A percentile compares a stretch with the other conserved stretches of the same genome.
Conservation (phyloP, 2,888 invertebrate species). For the Spisula solida region DNA sequence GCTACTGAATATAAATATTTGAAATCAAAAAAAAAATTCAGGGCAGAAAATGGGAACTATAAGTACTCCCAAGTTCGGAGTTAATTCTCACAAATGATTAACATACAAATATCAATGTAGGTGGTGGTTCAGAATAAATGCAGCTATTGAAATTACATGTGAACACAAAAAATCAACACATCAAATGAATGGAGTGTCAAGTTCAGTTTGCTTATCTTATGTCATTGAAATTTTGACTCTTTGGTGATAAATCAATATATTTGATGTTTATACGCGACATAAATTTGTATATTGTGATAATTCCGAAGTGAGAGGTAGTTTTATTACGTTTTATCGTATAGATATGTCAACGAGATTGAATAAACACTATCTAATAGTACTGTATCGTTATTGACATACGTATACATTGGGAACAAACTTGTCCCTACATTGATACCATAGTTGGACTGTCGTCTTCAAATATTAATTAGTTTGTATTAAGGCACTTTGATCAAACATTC, state of each 20-base stretch:
- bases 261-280: background rate
- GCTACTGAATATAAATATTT: too few species aligned
- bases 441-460: background rate
- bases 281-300: constrained; percentile 9
- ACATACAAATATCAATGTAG: background rate
- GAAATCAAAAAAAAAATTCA: too few species aligned
- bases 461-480: constrained; percentile 18
- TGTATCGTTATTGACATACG: background rate
- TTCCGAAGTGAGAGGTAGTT: background rate
- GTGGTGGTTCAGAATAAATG: background rate
- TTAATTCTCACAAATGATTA: background rate
- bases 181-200: background rate
- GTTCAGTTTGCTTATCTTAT: background rate
- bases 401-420: background rate
- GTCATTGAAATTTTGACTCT: background rate
- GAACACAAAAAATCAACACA: background rate
- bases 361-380: background rate
- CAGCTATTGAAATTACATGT: background rate
- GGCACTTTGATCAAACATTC: background rate
- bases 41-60: too few species aligned
- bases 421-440: background rate
- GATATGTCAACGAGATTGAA: background rate
- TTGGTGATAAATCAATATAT: constrained; percentile 8
- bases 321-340: background rate
- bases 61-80: too few species aligned